phyloP scores from a whole-genome alignment of 2,113 vertebrate genomes.

The Odobenus rosmarus region DNA sequence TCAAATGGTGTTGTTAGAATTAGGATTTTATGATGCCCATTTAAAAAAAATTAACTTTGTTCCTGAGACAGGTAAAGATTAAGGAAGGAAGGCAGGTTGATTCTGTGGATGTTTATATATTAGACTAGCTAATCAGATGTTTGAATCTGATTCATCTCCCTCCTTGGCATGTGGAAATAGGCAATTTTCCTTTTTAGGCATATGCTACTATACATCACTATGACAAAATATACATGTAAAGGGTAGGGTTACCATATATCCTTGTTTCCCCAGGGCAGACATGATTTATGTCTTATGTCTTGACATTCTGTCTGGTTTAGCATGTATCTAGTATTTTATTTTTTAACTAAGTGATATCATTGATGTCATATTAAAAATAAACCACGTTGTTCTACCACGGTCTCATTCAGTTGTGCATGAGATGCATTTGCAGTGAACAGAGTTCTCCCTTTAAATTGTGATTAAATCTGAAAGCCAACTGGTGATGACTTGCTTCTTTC shows the following conservation, averaged over 20 bases:
- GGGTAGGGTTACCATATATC: neutral
- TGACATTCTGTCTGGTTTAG: neutral
- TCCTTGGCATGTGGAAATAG: neutral
- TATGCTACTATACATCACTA: neutral
- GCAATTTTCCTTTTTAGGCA: neutral
- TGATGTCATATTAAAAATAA: constrained; percentile 28
- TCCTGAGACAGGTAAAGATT: neutral
- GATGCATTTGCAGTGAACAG: neutral
- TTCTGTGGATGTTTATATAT: constrained; percentile 1
- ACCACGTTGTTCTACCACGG: neutral
- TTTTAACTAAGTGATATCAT: neutral
- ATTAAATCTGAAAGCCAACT: neutral
- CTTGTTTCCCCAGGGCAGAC: neutral
- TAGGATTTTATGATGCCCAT: neutral
- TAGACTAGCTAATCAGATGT: constrained; percentile 20
- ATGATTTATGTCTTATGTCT: neutral
- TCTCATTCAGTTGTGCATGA: neutral
- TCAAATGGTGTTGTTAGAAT: neutral
- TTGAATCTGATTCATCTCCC: neutral
- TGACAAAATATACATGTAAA: constrained; percentile 24
- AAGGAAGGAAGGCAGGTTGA: neutral
- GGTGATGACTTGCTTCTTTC: neutral
- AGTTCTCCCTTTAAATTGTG: neutral
- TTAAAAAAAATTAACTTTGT: constrained; percentile 25
- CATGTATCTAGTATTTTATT: neutral